Percentiles rank a stretch among this genome's conserved stretches.
Conservation (phyloP, 1,140 invertebrate genomes). For the Asobara japonica region DNA sequence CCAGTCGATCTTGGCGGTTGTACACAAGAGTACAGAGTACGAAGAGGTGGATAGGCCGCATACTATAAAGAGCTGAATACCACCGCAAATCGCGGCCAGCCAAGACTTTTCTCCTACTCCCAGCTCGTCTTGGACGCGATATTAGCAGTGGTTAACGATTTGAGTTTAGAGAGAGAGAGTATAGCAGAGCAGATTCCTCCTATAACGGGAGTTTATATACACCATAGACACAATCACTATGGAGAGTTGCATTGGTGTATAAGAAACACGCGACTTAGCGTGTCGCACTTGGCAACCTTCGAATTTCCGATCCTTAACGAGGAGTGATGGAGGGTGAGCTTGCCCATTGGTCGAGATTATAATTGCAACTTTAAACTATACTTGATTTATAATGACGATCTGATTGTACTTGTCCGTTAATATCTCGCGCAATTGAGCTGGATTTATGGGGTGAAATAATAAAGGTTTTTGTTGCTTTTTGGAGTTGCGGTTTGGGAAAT, state of each 20-base stretch:
- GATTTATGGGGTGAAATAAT: too few species aligned
- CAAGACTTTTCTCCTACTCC: background rate
- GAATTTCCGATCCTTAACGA: conserved; percentile 38
- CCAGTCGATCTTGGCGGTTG: background rate
- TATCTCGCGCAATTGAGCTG: too few species aligned
- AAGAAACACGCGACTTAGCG: conserved; percentile 39
- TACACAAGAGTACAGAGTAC: background rate
- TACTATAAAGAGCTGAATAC: background rate
- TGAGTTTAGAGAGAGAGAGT: background rate
- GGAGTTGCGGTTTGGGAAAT: too few species aligned
- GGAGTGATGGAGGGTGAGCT: conserved; percentile 27
- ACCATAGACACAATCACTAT: background rate
- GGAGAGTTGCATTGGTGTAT: background rate
- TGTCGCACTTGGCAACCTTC: conserved; percentile 30
- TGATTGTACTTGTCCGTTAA: background rate
- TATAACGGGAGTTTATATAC: background rate
- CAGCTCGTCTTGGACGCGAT: background rate
- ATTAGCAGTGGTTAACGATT: background rate
- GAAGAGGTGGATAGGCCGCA: background rate
- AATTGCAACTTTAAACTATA: conserved; percentile 37
- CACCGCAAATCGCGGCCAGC: background rate
- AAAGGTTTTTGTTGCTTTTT: too few species aligned
- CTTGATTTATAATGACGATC: conserved; percentile 24
- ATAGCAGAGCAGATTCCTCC: background rate
- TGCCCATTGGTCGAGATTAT: conserved; percentile 33